Base-by-base conservation (phyloP, 2,888 invertebrate species). In the Andrena camellia region DNA sequence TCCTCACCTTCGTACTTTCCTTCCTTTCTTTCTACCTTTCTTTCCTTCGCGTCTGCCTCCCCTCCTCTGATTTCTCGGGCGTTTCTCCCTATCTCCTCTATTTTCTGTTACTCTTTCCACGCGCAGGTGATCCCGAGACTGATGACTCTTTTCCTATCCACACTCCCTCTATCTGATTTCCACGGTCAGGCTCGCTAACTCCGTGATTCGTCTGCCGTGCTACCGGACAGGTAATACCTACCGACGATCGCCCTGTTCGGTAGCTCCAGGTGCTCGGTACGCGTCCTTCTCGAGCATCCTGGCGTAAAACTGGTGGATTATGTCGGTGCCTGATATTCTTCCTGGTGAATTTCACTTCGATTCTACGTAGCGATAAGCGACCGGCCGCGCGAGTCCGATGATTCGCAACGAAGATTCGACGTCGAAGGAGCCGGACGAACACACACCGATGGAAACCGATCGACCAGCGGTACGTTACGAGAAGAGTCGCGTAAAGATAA, bases 101-200 rank as follows among this genome's bases (percentile, higher is more conserved):
- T 66, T 59, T 42, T 26, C 57, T 42, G 52, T 26, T 13, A 23
- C 76, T 66, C 73, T 48, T 26, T 17, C 72, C 57, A 35, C 50
- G 23, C 68, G 77, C 50, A 42, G 42, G 42, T 13, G 2, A 50
- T 13, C 82, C 48, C 2, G 71, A 17, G 74, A 68, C 66, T 67
- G 72, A 59, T 74, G 13, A 17, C 80, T 83, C n/a, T 79, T 78
- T 85, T 79, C 82, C 83, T 85, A 83, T 83, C 78, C 74, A 52
- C 69, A 71, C 62, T 78, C 81, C 80, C 85, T 85, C 82, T 83
- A 79, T 77, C 84, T 66, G 63, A 75, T 89, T 84, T 88, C 88
- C 88, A 88, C 82, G 89, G 78, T 78, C 79, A 78, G 83, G 73
- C 77, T 69, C 77, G 50, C 69, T 67, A 7, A 68, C 73, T 68